Base-by-base conservation (phyloP, 1,140 invertebrate species). In the Papilio aristodemus region DNA sequence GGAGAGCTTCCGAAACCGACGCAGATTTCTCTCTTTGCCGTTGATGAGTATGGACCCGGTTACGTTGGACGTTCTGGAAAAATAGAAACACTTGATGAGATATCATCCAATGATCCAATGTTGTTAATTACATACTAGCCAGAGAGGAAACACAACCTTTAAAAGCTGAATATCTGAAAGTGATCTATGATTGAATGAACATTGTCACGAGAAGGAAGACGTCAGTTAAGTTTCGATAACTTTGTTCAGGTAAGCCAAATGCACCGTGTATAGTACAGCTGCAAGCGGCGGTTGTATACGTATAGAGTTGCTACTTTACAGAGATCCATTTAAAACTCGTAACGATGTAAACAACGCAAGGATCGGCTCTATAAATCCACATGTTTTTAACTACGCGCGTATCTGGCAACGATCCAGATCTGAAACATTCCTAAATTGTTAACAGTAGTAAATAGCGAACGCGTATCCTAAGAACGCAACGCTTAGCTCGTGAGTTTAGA, bases 1-100 rank as follows among this genome's bases (percentile, higher is more conserved):
- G 0, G 97, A 97, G 88, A 98, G 95, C 88, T 98, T 98, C 9
- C 97, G 93, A 90, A 98, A 98, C 69, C 95, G 93, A 17, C 97
- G 92, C 39, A 97, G 90, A 91, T 97, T 97, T 14, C 97, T 92
- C 70, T 97, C 95, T 79, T 96, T 95, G 14, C 96, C 96, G 81
- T 98, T 98, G 74, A 97, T 95, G 43, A 95, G 83, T 46, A 97
- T 94, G n/a, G 94, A 94, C 9, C 96, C 96, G 70, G 93, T 95
- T 13, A 96, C 87, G 80, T 96, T 94, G 27, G 95, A 94, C 6
- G 95, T 96, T 89, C 95, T 96, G 85, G 17, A 92, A 92, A 73
- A 50, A 73, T 54, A 63, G 25, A 36, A 19, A 4, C 17, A 19
- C 22, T 10, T 50, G 8, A 8, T 19, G 19, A 50, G 6, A 50